phyloP scores from a whole-genome alignment of 2,797 vertebrate species.

The Siniperca undulata region DNA sequence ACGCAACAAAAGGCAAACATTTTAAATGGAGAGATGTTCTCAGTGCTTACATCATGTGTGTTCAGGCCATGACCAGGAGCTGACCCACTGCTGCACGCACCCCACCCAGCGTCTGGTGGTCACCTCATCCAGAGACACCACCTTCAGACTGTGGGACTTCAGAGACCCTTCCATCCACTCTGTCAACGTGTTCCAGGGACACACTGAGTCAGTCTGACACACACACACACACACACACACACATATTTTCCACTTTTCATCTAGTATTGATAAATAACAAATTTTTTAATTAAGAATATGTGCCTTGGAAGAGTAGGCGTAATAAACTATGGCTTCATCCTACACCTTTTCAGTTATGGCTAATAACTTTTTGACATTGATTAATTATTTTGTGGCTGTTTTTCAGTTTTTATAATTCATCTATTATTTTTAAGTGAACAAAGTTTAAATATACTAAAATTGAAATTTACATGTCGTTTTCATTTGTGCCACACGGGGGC shows the following conservation, averaged over 20 bases:
- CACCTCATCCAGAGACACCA: conserved; percentile 95
- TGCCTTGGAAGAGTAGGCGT: too few relatives aligned
- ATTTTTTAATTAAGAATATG: not conserved
- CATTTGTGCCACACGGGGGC: not conserved
- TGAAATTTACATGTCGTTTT: not conserved
- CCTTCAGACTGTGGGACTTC: conserved; percentile 98
- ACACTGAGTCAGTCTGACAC: conserved; percentile 92
- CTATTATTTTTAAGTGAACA: not conserved
- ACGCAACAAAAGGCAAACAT: too few relatives aligned
- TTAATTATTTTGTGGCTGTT: not conserved
- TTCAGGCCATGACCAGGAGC: conserved; percentile 95
- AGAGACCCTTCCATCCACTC: conserved; percentile 98
- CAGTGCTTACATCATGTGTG: conserved; percentile 10
- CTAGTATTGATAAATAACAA: too few relatives aligned
- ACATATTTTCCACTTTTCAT: not conserved
- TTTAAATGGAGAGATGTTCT: too few relatives aligned
- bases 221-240: conserved; percentile 22
- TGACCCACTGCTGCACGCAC: conserved; percentile 96
- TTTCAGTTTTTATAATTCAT: not conserved
- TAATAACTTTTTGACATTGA: not conserved
- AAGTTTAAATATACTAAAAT: not conserved
- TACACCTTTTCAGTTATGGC: not conserved
- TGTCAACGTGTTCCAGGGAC: conserved; percentile 98
- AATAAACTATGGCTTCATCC: too few relatives aligned
- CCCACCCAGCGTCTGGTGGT: conserved; percentile 95